Evolutionary conservation across 2,888 invertebrate species (phyloP).

Genomic region (Yponomeuta malinellus): DNA sequence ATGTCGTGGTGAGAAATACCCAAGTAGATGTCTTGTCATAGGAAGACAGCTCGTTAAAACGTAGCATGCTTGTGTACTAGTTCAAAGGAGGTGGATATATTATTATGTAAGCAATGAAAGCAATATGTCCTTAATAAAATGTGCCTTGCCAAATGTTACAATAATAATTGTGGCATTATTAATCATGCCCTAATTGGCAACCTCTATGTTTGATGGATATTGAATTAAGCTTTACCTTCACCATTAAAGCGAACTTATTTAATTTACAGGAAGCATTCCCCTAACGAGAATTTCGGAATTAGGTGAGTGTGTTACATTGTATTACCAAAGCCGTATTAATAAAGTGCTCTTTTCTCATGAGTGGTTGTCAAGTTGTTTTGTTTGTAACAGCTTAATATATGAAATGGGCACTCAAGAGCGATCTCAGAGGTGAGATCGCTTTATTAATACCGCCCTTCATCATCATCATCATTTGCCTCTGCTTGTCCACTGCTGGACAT

Average conservation of each 20-base stretch:
- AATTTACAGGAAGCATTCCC: slow-evolving; percentile 71
- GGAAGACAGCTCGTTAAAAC: not conserved
- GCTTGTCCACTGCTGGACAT: too few relatives aligned
- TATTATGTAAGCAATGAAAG: not conserved
- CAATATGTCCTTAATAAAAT: not conserved
- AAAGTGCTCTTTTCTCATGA: too few relatives aligned
- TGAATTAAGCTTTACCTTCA: not conserved
- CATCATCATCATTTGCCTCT: too few relatives aligned
- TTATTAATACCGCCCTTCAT: not conserved
- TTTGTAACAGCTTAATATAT: too few relatives aligned
- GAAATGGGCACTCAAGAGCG: too few relatives aligned
- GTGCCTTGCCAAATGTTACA: too few relatives aligned
- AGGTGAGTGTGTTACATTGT: slow-evolving; percentile 42
- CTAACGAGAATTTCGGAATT: slow-evolving; percentile 76
- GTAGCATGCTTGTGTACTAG: not conserved
- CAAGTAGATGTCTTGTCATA: not conserved
- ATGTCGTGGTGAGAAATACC: not conserved
- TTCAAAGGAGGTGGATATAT: not conserved
- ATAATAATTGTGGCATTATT: not conserved
- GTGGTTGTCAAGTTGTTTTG: too few relatives aligned
- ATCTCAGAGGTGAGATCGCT: too few relatives aligned
- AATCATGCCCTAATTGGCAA: not conserved
- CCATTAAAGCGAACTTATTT: slow-evolving; percentile 14
- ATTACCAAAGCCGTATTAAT: too few relatives aligned
- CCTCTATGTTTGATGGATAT: not conserved